Conservation (phyloP, 1,140 invertebrate genomes). For the Drosophila prosaltans region DNA sequence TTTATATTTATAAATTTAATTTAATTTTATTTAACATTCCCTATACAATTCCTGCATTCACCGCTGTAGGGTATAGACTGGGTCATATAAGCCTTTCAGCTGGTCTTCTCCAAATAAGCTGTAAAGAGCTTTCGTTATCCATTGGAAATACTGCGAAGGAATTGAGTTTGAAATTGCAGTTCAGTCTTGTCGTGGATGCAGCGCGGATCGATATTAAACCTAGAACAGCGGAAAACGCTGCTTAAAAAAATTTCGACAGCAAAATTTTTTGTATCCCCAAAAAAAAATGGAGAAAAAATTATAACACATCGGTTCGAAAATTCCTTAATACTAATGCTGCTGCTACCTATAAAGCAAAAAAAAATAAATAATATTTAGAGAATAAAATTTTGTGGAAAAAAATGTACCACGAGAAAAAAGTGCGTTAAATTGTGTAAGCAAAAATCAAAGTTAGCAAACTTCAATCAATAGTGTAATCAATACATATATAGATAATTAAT, state of each 20-base stretch:
- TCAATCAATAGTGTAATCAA: slow-evolving; percentile 61
- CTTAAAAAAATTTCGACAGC: slow-evolving; percentile 61
- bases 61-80: slow-evolving; percentile 20
- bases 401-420: slow-evolving; percentile 8
- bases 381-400: slow-evolving; percentile 8
- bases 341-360: slow-evolving; percentile 13
- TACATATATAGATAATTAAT: slow-evolving; percentile 36
- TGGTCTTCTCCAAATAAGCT: slow-evolving; percentile 54
- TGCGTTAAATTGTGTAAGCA: slow-evolving; percentile 59
- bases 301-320: slow-evolving; percentile 29
- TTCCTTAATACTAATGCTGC: slow-evolving; percentile 16
- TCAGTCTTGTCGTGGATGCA: slow-evolving; percentile 83
- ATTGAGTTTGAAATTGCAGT: slow-evolving; percentile 82
- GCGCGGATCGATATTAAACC: slow-evolving; percentile 80
- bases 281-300: slow-evolving; percentile 46
- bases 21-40: neutral
- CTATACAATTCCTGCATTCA: no score
- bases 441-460: slow-evolving; percentile 41
- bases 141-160: slow-evolving; percentile 74
- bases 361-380: slow-evolving; percentile 3
- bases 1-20: no score
- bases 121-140: slow-evolving; percentile 73
- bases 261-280: slow-evolving; percentile 56
- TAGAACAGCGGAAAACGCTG: slow-evolving; percentile 59
- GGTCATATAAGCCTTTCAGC: slow-evolving; percentile 40